These are phyloP conservation scores for Meteorus sp. DNA, from an alignment of 1,140 invertebrate genomes.

Conservation along the genomic window DNA sequence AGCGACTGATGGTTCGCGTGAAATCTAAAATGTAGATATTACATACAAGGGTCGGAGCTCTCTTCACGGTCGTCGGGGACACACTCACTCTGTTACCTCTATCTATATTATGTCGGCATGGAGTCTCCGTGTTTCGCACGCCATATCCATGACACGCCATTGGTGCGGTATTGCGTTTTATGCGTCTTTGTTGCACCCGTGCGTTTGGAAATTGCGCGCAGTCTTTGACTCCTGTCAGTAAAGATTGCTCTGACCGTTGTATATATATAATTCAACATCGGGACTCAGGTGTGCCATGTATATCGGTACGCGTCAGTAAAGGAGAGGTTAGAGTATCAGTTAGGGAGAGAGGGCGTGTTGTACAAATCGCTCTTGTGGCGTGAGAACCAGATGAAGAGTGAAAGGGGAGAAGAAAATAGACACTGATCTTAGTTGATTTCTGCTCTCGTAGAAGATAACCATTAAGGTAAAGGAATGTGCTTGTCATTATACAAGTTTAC, in stretches of 20 bases:
- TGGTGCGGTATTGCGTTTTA: slow-evolving; percentile 8
- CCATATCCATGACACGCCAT: slow-evolving; percentile 19
- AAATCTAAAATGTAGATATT: slow-evolving; percentile 22
- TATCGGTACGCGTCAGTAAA: neutral
- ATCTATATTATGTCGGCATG: neutral
- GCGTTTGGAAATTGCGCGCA: slow-evolving; percentile 14
- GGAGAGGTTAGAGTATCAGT: neutral
- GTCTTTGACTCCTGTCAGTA: slow-evolving; percentile 16
- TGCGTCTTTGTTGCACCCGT: neutral
- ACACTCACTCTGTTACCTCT: slow-evolving; percentile 3
- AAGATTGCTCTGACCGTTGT: slow-evolving; percentile 14
- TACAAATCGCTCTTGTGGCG: slow-evolving; percentile 14
- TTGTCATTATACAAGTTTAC: too few relatives aligned
- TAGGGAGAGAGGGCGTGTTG: neutral
- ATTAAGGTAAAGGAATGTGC: too few relatives aligned
- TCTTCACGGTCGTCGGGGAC: slow-evolving; percentile 14
- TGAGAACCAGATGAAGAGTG: slow-evolving; percentile 16
- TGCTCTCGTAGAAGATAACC: too few relatives aligned
- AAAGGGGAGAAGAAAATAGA: neutral
- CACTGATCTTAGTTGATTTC: slow-evolving; percentile 2
- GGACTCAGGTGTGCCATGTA: too few relatives aligned
- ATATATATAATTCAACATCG: neutral
- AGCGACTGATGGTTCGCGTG: slow-evolving; percentile 14
- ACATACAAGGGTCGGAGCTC: neutral
- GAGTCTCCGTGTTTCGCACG: slow-evolving; percentile 3